Conservation (phyloP, 2,113 vertebrate species). For the Menidia beryllina region DNA sequence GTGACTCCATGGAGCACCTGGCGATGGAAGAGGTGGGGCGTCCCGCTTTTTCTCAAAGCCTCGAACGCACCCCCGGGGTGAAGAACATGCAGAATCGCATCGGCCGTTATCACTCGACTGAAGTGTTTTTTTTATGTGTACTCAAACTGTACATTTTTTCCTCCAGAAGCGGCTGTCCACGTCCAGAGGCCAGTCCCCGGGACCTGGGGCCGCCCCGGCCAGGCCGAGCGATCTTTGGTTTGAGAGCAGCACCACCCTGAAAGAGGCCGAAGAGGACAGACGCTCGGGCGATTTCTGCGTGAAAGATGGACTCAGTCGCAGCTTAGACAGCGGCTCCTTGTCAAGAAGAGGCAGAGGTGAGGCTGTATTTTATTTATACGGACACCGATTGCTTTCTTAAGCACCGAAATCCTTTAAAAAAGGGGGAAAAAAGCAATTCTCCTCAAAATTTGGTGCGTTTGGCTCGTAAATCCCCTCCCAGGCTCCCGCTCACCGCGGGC, state of each 20-base stretch:
- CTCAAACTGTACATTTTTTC: neutral
- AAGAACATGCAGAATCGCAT: no score
- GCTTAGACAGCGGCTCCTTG: slow-evolving; percentile 79
- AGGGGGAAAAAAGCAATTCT: neutral
- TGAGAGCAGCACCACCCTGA: slow-evolving; percentile 82
- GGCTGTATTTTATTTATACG: neutral
- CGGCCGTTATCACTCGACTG: no score
- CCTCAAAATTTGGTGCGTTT: neutral
- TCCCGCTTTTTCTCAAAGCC: neutral
- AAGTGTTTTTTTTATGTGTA: neutral
- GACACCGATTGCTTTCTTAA: no score
- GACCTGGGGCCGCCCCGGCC: slow-evolving; percentile 28
- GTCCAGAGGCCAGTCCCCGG: slow-evolving; percentile 31
- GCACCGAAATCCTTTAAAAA: no score
- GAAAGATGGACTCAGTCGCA: slow-evolving; percentile 74
- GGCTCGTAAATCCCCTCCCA: slow-evolving; percentile 46
- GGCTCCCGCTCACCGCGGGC: slow-evolving; percentile 76
- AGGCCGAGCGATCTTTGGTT: slow-evolving; percentile 61
- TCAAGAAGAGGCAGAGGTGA: slow-evolving; percentile 87
- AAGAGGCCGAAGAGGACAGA: slow-evolving; percentile 79
- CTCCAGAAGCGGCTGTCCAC: slow-evolving; percentile 31
- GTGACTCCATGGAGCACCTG: slow-evolving; percentile 93
- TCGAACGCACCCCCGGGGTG: rapidly evolving
- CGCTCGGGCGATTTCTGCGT: slow-evolving; percentile 62
- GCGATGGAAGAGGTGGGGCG: slow-evolving; percentile 88